Base-by-base conservation (phyloP, 2,113 vertebrate genomes). In the Manacus vitellinus region DNA sequence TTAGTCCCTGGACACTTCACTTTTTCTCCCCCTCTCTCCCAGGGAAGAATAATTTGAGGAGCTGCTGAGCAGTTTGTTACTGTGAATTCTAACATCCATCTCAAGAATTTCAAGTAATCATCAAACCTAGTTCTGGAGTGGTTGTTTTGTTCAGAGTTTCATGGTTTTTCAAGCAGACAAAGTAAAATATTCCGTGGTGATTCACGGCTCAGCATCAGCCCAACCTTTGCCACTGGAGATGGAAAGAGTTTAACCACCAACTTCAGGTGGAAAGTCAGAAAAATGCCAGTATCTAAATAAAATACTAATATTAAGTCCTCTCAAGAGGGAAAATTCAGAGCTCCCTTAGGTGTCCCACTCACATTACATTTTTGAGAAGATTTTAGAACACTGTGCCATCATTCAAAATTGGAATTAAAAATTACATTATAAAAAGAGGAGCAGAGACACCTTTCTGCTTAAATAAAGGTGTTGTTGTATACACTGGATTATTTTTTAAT, bases 31-130 rank as follows among this genome's bases (percentile, higher is more conserved):
- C 8, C 15, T 24, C 25, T 88, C 82, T 78, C 76, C 61, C 43
- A 22, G 19, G 59, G 67, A 89, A 94, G 88, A 97, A 97, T 87
- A 84, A 94, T 97, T 96, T 93, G 95, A 96, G 92, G 96, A 79
- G 75, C 27, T 78, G 94, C 49, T 41, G 95, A 90, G 84, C 6
- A 94, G 91, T 86, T 96, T 96, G 94, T 52, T 75, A 47, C 76
- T 14, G 82, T 88, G 97, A 93, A 92, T 95, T 91, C 54, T 80
- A 87, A 83, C 66, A 94, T 61, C 44, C 61, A 51, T 78, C 82
- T 91, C 73, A 72, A 47, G 77, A 83, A 93, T 74, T 96, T 56
- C 46, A 94, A 96, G 92, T 28, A 31, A 94, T 49, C 4, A 23
- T 35, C 88, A 87, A 78, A 86, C 28, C 73, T 67, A 5, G 33